A percentile compares a stretch with the other conserved stretches of the same genome.
Conservation (phyloP, 2,888 invertebrate genomes). For the Perdita meconis region DNA sequence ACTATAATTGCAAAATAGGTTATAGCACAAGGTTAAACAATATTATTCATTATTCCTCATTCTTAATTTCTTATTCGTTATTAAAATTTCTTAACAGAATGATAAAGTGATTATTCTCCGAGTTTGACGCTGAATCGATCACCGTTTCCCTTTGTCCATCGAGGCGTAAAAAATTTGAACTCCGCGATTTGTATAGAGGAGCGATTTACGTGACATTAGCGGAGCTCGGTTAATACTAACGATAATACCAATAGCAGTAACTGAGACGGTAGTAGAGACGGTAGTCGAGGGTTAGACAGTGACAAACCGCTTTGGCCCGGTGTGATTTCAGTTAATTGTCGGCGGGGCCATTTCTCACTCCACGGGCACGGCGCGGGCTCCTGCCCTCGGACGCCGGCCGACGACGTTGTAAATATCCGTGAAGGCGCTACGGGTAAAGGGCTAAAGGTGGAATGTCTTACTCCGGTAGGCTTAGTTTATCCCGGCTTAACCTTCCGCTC, state of each 20-base stretch:
- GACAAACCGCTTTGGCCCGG: conserved; percentile 79
- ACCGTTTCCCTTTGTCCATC: neutral
- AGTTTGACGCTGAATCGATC: conserved; percentile 8
- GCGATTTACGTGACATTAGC: conserved; percentile 53
- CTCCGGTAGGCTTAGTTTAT: conserved; percentile 71
- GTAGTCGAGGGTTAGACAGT: conserved; percentile 75
- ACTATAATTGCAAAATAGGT: no score
- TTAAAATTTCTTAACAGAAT: no score
- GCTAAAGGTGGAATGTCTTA: conserved; percentile 80
- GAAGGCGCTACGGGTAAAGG: conserved; percentile 77
- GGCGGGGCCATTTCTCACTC: conserved; percentile 81
- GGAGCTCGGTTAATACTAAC: conserved; percentile 54
- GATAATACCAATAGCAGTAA: conserved; percentile 58
- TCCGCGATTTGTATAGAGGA: conserved; percentile 31
- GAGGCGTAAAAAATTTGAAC: neutral
- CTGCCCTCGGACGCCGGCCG: conserved; percentile 54
- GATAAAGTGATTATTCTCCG: no score
- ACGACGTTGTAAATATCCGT: conserved; percentile 80
- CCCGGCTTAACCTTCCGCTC: conserved; percentile 56
- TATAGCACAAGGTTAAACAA: no score
- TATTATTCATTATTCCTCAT: no score
- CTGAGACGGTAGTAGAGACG: conserved; percentile 46
- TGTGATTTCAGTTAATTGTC: conserved; percentile 83
- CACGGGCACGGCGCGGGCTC: conserved; percentile 63
- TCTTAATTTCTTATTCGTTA: no score